Evolutionary conservation across 2,888 invertebrate species (phyloP), one percentile per base, ranked within the genome.

Genomic region (Drosophila greeni): DNA sequence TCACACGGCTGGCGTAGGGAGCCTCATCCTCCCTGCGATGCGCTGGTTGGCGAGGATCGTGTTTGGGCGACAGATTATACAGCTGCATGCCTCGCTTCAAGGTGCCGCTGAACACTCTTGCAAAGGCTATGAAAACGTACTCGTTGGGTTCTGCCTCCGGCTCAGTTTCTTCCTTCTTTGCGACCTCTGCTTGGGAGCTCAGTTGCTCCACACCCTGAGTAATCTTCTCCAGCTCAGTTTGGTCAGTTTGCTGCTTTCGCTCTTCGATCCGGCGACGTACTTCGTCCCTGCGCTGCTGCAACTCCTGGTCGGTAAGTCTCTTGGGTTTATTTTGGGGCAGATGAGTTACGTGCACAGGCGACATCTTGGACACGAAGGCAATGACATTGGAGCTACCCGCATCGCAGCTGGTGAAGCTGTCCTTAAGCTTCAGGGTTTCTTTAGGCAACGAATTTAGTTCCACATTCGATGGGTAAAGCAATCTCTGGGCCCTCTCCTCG

Each of bases 81-180:
- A 98, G 89, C 83, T 92, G 92, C 82, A 94, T 92, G 8, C 96
- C 97, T 76, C 90, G 91, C 73, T 88, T 92, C 34, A 98, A 87
- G 55, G 91, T 94, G 3, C 99, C 98, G 87, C 97, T 97, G 87
- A 96, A 98, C 34, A 99, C 92, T 84, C 98, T 92, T 18, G 97
- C 97, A 90, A 99, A 96, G 0, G 97, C 98, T 71, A 99, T 91
- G 85, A 98, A 95, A 40, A 92, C 92, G 66, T 93, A 92, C 51
- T 88, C 87, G 14, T 84, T 73, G 14, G 80, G 82, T 37, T 88
- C 87, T 23, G 76, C 69, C 42, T 75, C 69, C 0, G 70, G 57
- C 2, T 36, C 20, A 0, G 54, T 5, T 16, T 49, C 51, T 3
- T 29, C 23, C 29, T 18, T 36, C 26, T 29, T 43, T n/a, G 20